Evolutionary conservation across 2,113 vertebrate genomes (phyloP).

Genomic region (Alethe castanea): DNA sequence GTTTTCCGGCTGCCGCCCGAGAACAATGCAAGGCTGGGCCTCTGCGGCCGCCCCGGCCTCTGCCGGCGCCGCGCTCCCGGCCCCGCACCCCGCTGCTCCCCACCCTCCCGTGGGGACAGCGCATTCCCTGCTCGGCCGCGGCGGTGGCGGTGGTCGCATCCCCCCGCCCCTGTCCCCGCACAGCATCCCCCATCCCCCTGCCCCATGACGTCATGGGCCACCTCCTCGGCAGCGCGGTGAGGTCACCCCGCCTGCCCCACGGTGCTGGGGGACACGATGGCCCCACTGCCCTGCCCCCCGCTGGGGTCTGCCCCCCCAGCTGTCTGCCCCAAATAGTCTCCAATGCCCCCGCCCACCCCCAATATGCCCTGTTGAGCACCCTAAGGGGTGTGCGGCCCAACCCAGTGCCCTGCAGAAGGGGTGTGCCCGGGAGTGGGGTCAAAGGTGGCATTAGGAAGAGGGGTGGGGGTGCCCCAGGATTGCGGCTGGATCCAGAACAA

Average conservation of each 20-base stretch:
- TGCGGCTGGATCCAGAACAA: not conserved
- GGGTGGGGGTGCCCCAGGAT: not conserved
- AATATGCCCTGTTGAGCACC: accelerated
- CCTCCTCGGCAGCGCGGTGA: not conserved
- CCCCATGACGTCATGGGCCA: not conserved
- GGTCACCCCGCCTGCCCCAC: not conserved
- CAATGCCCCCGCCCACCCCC: accelerated
- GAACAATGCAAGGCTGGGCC: conserved; percentile 52
- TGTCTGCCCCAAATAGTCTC: not conserved
- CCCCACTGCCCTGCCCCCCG: accelerated
- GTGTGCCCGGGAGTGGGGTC: not conserved
- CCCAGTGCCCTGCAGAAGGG: not conserved
- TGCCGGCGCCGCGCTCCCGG: not conserved
- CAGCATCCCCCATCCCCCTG: not conserved
- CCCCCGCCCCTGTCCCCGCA: not conserved
- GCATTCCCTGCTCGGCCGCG: not conserved
- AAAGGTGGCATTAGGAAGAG: not conserved
- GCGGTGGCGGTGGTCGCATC: not conserved
- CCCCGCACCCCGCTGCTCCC: not conserved
- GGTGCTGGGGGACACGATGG: not conserved
- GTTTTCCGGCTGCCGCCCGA: conserved; percentile 45
- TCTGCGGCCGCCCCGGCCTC: not conserved
- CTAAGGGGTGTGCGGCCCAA: not conserved
- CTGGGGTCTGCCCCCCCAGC: too few species aligned
- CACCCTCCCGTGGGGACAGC: not conserved